phyloP scores from a whole-genome alignment of 2,888 invertebrate genomes.

The Parascotia fuliginaria region DNA sequence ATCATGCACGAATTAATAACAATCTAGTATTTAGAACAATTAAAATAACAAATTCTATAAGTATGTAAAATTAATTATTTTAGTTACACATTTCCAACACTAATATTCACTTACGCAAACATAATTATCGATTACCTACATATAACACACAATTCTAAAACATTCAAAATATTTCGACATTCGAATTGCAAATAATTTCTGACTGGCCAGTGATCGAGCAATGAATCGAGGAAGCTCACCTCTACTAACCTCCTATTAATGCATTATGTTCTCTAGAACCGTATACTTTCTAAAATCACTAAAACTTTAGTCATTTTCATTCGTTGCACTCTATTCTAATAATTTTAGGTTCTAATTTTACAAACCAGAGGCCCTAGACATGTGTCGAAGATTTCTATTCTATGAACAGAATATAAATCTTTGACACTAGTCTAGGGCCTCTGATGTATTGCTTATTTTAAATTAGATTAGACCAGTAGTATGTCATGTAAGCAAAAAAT shows the following conservation, averaged over 20 bases:
- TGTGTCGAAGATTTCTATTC: no score
- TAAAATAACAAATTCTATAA: no score
- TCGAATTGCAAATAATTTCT: constrained; percentile 33
- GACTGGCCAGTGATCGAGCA: constrained; percentile 48
- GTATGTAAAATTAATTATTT: no score
- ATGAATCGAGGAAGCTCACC: constrained; percentile 57
- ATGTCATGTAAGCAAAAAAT: neutral
- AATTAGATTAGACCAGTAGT: neutral
- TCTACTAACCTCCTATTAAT: constrained; percentile 45
- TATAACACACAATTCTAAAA: constrained; percentile 10
- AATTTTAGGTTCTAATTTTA: neutral
- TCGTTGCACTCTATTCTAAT: constrained; percentile 5
- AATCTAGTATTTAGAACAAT: no score
- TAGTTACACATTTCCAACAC: neutral
- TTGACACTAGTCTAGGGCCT: no score
- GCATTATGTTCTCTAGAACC: constrained; percentile 41
- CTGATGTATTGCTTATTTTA: no score
- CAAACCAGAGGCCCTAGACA: neutral
- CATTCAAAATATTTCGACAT: constrained; percentile 21
- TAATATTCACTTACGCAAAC: neutral
- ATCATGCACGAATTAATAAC: no score
- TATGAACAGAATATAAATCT: no score
- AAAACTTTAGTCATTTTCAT: constrained; percentile 27
- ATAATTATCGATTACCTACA: constrained; percentile 20
- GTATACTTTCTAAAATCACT: constrained; percentile 44